Percentiles rank a stretch among this genome's conserved stretches.
Evolutionary conservation across 2,113 vertebrate species (phyloP).

Genomic region (Amphilophus citrinellus): DNA sequence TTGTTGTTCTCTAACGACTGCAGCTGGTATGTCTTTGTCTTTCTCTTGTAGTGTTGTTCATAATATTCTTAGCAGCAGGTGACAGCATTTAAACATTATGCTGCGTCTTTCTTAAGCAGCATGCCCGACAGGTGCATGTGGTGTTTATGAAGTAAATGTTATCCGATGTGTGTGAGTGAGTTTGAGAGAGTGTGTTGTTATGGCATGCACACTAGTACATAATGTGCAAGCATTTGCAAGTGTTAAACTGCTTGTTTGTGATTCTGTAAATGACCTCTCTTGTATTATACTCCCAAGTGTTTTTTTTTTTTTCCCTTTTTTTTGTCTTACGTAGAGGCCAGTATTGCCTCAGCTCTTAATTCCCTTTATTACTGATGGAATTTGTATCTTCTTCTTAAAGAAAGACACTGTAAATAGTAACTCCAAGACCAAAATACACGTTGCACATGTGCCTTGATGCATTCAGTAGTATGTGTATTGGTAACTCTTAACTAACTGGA

Average conservation of each 20-base stretch:
- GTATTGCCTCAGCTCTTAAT: slow-evolving; percentile 68
- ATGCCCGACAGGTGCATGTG: slow-evolving; percentile 32
- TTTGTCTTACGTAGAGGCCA: slow-evolving; percentile 58
- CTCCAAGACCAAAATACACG: slow-evolving; percentile 78
- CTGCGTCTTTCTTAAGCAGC: slow-evolving; percentile 30
- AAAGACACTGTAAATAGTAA: slow-evolving; percentile 78
- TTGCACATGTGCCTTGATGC: slow-evolving; percentile 75
- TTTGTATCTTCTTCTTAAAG: slow-evolving; percentile 67
- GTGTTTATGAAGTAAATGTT: slow-evolving; percentile 51
- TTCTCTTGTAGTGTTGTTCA: slow-evolving; percentile 19
- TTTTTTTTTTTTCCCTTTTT: slow-evolving; percentile 4
- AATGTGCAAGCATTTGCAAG: slow-evolving; percentile 24
- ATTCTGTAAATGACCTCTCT: slow-evolving; percentile 71
- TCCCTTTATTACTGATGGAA: slow-evolving; percentile 66
- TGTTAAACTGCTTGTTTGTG: slow-evolving; percentile 31
- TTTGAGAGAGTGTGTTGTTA: not conserved
- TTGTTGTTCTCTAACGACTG: slow-evolving; percentile 6
- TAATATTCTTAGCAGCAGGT: slow-evolving; percentile 33
- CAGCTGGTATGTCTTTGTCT: not conserved
- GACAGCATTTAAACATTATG: slow-evolving; percentile 33
- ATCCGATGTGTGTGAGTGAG: not conserved
- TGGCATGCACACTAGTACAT: slow-evolving; percentile 4
- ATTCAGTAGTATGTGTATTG: slow-evolving; percentile 76
- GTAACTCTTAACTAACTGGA: slow-evolving; percentile 78
- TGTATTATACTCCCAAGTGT: slow-evolving; percentile 65